Percentiles rank a stretch among this genome's conserved stretches.
phyloP scores from a whole-genome alignment of 2,888 invertebrate genomes.

The Pocota personata region DNA sequence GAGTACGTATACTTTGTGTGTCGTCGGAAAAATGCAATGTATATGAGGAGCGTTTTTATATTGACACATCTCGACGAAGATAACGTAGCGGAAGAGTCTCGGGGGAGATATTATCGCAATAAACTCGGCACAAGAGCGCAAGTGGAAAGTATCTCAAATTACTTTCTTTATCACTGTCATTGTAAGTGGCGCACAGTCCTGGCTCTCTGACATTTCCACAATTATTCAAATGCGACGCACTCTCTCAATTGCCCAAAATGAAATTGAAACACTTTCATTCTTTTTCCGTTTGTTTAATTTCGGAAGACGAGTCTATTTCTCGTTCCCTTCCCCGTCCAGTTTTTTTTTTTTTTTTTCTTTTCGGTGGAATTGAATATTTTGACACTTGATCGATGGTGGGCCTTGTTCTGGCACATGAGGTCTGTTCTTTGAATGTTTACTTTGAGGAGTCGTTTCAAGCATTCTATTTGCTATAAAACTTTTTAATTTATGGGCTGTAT shows the following conservation, averaged over 20 bases:
- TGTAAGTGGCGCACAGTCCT: conserved; percentile 63
- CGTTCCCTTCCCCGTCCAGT: background rate
- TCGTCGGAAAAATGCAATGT: conserved; percentile 59
- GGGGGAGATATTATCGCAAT: conserved; percentile 71
- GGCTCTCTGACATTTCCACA: conserved; percentile 56
- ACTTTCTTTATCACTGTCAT: conserved; percentile 74
- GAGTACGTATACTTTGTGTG: conserved; percentile 2
- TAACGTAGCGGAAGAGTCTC: conserved; percentile 54
- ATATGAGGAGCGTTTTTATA: conserved; percentile 61
- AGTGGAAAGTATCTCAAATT: conserved; percentile 73
- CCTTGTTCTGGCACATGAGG: conserved; percentile 62
- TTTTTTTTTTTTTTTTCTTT: background rate
- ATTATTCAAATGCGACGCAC: conserved; percentile 72
- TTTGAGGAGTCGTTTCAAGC: conserved; percentile 47
- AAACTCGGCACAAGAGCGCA: conserved; percentile 63
- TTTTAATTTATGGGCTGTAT: conserved; percentile 68
- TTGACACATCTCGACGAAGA: conserved; percentile 63
- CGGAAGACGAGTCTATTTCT: background rate
- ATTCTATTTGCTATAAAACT: conserved; percentile 65
- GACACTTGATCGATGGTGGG: conserved; percentile 72
- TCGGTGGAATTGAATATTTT: conserved; percentile 58
- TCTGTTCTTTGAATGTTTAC: conserved; percentile 53
- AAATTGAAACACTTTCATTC: conserved; percentile 69
- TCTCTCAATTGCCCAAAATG: conserved; percentile 61
- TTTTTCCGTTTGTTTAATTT: conserved; percentile 64